These are phyloP conservation scores for Norana najaformis DNA, from an alignment of 2,888 invertebrate genomes.

Conservation along the genomic window DNA sequence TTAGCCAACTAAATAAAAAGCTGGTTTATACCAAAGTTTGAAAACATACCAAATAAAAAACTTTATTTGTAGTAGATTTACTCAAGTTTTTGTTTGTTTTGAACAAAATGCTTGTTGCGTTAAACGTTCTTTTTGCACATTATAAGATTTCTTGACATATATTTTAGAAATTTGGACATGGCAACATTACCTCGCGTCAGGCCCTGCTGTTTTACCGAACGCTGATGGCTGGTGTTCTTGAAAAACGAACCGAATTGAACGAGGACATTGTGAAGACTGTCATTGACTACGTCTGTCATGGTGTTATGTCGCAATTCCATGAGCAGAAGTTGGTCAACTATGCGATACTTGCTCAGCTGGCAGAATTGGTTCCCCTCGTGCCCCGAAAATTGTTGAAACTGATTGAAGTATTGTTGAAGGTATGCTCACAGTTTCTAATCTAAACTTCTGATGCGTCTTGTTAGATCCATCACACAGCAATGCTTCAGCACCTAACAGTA, in stretches of 20 bases:
- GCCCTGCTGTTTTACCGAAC: not conserved
- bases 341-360: not conserved
- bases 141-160: not conserved
- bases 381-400: not conserved
- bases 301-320: not conserved
- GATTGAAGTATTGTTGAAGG: constrained; percentile 5
- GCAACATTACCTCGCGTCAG: not conserved
- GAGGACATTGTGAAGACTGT: constrained; percentile 17
- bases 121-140: not conserved
- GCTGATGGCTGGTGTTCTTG: not conserved
- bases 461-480: too few relatives aligned
- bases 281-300: not conserved
- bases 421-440: not conserved
- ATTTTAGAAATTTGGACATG: not conserved
- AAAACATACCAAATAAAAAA: not conserved
- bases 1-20: too few relatives aligned
- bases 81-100: not conserved
- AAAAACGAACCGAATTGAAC: not conserved
- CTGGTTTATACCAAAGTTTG: too few relatives aligned
- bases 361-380: not conserved
- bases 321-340: constrained; percentile 13
- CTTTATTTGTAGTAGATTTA: too few relatives aligned
- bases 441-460: not conserved
- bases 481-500: too few relatives aligned
- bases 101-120: not conserved